phyloP scores from a whole-genome alignment of 1,140 invertebrate species.

The Stratiolaelaps scimitus region DNA sequence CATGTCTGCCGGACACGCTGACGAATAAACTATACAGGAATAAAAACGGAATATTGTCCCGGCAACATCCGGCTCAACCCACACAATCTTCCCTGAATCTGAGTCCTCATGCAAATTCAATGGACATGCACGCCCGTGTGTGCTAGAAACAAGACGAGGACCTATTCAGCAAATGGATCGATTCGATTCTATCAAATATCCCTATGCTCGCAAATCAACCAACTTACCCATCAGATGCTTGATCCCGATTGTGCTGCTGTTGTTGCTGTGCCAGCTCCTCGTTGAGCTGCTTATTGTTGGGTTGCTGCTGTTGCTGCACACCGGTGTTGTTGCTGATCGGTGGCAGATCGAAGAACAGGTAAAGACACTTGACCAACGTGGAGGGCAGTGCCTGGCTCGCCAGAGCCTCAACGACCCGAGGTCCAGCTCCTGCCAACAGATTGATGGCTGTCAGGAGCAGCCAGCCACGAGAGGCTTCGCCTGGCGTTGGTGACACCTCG shows the following conservation, averaged over 20 bases:
- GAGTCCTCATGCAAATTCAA: too few relatives aligned
- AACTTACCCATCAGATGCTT: slow-evolving; percentile 24
- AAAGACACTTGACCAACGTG: slow-evolving; percentile 94
- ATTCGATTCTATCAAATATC: too few relatives aligned
- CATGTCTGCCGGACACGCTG: too few relatives aligned
- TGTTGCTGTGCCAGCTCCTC: not conserved
- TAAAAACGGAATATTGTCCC: too few relatives aligned
- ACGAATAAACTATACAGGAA: too few relatives aligned
- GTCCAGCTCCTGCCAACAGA: slow-evolving; percentile 65
- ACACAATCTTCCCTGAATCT: too few relatives aligned
- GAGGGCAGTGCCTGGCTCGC: slow-evolving; percentile 86
- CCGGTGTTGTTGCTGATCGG: slow-evolving; percentile 46
- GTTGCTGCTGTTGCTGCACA: not conserved
- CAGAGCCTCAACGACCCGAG: slow-evolving; percentile 75
- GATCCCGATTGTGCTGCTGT: slow-evolving; percentile 8
- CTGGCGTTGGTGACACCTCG: slow-evolving; percentile 58
- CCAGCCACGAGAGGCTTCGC: slow-evolving; percentile 66
- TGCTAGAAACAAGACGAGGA: too few relatives aligned
- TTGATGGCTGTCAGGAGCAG: slow-evolving; percentile 83
- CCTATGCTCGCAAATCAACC: too few relatives aligned
- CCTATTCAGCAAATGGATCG: too few relatives aligned
- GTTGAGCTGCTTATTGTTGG: slow-evolving; percentile 18
- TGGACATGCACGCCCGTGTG: too few relatives aligned
- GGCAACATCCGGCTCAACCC: too few relatives aligned
- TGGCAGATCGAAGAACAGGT: slow-evolving; percentile 95